phyloP scores from a whole-genome alignment of 30 jellyfish, hydroid and myxozoan species.

The Hydractinia echinata region DNA sequence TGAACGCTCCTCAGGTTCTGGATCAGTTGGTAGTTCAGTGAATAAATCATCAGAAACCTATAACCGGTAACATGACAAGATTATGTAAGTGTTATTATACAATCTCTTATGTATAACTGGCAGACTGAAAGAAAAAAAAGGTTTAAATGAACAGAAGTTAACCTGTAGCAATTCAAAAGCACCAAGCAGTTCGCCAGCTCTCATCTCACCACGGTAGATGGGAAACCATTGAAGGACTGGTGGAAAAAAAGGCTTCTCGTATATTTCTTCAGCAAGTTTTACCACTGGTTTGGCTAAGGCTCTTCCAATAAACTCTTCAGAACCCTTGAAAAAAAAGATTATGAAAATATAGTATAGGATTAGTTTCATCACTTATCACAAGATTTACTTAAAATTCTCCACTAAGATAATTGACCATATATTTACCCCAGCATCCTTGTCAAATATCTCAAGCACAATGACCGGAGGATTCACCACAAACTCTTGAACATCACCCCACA shows the following conservation, averaged over 20 bases:
- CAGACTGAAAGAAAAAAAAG: background rate
- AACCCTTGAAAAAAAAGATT: slow-evolving; percentile 16
- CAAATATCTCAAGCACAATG: slow-evolving; percentile 85
- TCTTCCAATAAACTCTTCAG: slow-evolving; percentile 85
- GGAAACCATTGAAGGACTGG: slow-evolving; percentile 95
- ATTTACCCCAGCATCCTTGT: slow-evolving; percentile 66
- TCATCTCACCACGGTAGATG: slow-evolving; percentile 68
- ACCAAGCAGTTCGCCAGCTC: slow-evolving; percentile 94
- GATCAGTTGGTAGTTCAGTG: slow-evolving; percentile 73
- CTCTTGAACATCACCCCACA: slow-evolving; percentile 90
- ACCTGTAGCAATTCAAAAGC: slow-evolving; percentile 98
- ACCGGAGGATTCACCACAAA: slow-evolving; percentile 96
- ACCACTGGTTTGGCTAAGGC: slow-evolving; percentile 92
- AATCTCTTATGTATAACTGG: background rate
- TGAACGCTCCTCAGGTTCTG: slow-evolving; percentile 37
- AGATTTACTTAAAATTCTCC: background rate
- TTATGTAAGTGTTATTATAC: background rate
- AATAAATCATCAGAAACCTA: slow-evolving; percentile 67
- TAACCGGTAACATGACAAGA: background rate
- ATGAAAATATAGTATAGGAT: background rate
- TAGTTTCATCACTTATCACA: background rate
- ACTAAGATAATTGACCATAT: background rate
- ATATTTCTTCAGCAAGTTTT: slow-evolving; percentile 67
- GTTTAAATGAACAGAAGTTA: background rate
- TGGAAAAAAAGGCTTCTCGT: slow-evolving; percentile 86